Evolutionary conservation across 1,140 invertebrate species (phyloP), one percentile per base, ranked within the genome.

Genomic region (Caenorhabditis briggsae): DNA sequence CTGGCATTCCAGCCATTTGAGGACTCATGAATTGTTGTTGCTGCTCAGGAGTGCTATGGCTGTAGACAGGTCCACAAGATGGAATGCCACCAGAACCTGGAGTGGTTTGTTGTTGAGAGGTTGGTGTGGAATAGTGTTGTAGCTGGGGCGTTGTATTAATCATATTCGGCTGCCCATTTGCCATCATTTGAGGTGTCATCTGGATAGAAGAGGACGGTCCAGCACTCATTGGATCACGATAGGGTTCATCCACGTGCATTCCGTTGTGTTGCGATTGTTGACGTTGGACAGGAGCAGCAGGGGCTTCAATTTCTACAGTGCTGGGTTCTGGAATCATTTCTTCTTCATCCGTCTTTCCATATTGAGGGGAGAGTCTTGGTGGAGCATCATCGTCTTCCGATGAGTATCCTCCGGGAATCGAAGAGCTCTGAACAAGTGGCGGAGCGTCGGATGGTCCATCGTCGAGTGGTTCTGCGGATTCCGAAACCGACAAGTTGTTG

Each of bases 11-110:
- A 50, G 70, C 70, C 70, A 78, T 78, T 20, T 48, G 70, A 18
- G 70, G 70, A 53, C 70, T 78, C 70, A 78, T 78, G 33, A 78
- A 78, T n/a, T 78, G 70, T 53, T 78, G 70, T 23, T 78, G 70
- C 41, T 78, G 70, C 41, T 78, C 70, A 2, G 70, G 70, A 1
- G 70, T 78, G 23, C 33, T 53, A 16, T 53, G n/a, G 18, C 50
- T 53, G 70, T 78, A 53, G 33, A 5, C 70, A 11, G 70, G 20
- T 9, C 70, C 70, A 78, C 70, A 78, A 9, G 70, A 78, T 2
- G 70, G 70, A 8, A 78, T 53, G 9, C 70, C 70, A 6, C 70
- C 70, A 7, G 70, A 78, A 5, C 70, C 70, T 7, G 70, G 70
- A 20, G 70, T 78, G 3, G 70, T n/a, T 50, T 78, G 70, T 41